Percentiles rank a stretch among this genome's conserved stretches.
Evolutionary conservation across 2,797 vertebrate species (phyloP).

Genomic region (Eleutherodactylus coqui): DNA sequence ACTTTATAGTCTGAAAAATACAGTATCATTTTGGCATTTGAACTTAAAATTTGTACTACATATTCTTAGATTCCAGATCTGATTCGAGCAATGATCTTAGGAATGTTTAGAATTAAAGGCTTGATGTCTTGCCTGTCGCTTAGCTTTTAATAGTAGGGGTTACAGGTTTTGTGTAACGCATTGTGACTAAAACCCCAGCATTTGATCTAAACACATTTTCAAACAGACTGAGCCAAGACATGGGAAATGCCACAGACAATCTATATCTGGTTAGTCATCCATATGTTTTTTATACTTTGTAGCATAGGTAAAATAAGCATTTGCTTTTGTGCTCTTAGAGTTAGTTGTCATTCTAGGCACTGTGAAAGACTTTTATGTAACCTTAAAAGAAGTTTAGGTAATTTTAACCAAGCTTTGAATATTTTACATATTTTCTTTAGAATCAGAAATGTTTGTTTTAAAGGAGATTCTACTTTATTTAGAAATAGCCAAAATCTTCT

Average conservation of each 20-base stretch:
- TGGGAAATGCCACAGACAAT: slow-evolving; percentile 80
- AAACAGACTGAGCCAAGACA: background rate
- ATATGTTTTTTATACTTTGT: slow-evolving; percentile 68
- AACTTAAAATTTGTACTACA: too few relatives aligned
- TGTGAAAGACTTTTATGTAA: slow-evolving; percentile 66
- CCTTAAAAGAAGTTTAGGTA: slow-evolving; percentile 73
- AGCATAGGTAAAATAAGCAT: slow-evolving; percentile 68
- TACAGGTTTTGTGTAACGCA: slow-evolving; percentile 24
- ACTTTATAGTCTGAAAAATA: too few relatives aligned
- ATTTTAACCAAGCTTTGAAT: slow-evolving; percentile 61
- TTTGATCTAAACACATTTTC: background rate
- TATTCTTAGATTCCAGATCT: background rate
- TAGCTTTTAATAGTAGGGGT: slow-evolving; percentile 30
- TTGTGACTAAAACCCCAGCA: background rate
- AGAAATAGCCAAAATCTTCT: slow-evolving; percentile 46
- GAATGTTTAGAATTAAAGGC: background rate
- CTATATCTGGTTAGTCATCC: slow-evolving; percentile 40
- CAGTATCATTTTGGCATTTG: too few relatives aligned
- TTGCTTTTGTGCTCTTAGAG: slow-evolving; percentile 73
- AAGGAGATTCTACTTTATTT: background rate
- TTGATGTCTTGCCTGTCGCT: background rate
- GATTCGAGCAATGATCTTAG: background rate
- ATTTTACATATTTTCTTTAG: slow-evolving; percentile 71
- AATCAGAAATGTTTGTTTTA: slow-evolving; percentile 72
- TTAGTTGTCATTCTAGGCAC: slow-evolving; percentile 70